Conservation (phyloP, 2,888 invertebrate species). For the Clitarchus hookeri region DNA sequence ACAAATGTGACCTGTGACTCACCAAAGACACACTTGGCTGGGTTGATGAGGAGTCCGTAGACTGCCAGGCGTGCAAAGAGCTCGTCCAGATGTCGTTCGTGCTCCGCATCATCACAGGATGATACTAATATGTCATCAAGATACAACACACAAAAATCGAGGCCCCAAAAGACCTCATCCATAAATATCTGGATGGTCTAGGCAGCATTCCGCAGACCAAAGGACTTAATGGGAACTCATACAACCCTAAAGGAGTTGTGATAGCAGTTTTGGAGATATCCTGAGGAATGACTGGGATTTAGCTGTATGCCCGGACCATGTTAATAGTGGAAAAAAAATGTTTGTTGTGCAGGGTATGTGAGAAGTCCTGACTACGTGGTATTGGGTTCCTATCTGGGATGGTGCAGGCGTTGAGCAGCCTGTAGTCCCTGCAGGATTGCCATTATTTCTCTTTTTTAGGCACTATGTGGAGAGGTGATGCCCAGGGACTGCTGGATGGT, state of each 20-base stretch:
- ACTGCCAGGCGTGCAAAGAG: neutral
- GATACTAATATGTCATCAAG: neutral
- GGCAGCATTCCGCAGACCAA: neutral
- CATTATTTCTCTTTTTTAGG: neutral
- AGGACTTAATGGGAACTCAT: neutral
- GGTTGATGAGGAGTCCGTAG: too few relatives aligned
- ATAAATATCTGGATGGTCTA: neutral
- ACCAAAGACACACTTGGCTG: neutral
- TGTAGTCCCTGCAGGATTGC: conserved; percentile 30
- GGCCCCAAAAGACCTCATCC: neutral
- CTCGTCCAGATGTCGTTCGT: neutral
- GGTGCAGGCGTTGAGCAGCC: neutral
- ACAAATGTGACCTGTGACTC: neutral
- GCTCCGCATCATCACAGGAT: neutral
- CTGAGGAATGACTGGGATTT: neutral
- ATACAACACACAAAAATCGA: neutral
- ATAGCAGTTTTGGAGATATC: neutral
- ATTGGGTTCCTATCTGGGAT: conserved; percentile 20
- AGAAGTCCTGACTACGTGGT: conserved; percentile 22
- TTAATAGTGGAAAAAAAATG: neutral
- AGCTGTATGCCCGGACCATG: neutral
- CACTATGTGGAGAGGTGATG: neutral
- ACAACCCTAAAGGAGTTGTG: neutral
- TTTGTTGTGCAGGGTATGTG: neutral
- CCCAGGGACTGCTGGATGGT: neutral